These are phyloP conservation scores for Melospiza melodia DNA, from an alignment of 2,113 vertebrate genomes.

Conservation along the genomic window DNA sequence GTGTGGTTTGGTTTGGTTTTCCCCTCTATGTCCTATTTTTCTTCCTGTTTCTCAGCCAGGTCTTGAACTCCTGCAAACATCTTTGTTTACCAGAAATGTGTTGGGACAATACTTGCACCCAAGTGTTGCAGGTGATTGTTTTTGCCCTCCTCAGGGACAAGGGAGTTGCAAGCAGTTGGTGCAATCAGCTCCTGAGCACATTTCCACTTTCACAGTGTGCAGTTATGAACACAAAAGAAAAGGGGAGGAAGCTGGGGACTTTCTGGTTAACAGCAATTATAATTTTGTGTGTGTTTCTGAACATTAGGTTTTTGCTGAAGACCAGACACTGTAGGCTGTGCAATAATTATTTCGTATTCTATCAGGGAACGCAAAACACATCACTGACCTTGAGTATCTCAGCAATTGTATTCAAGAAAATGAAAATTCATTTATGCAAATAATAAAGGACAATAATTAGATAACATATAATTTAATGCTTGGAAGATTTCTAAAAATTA, in stretches of 20 bases:
- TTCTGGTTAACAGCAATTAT: neutral
- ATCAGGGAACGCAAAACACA: neutral
- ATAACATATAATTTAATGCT: slow-evolving; percentile 25
- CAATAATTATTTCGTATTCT: slow-evolving; percentile 30
- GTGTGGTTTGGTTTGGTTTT: neutral
- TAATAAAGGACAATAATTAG: slow-evolving; percentile 42
- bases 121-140: neutral
- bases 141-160: neutral
- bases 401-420: slow-evolving; percentile 27
- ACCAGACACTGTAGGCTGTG: neutral
- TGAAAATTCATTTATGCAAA: slow-evolving; percentile 40
- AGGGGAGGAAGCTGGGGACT: neutral
- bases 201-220: neutral
- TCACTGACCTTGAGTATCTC: slow-evolving; percentile 18
- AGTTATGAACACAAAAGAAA: slow-evolving; percentile 4
- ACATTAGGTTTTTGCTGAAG: slow-evolving; percentile 38
- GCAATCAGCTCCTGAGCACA: neutral
- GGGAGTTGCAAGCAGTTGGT: neutral
- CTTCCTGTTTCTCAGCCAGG: neutral
- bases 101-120: neutral
- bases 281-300: slow-evolving; percentile 15
- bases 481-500: slow-evolving; percentile 47
- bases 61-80: neutral
- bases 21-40: neutral
- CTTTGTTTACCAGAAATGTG: neutral